These are phyloP conservation scores for Oryzias woworae DNA, from an alignment of 2,113 vertebrate species.

Conservation along the genomic window DNA sequence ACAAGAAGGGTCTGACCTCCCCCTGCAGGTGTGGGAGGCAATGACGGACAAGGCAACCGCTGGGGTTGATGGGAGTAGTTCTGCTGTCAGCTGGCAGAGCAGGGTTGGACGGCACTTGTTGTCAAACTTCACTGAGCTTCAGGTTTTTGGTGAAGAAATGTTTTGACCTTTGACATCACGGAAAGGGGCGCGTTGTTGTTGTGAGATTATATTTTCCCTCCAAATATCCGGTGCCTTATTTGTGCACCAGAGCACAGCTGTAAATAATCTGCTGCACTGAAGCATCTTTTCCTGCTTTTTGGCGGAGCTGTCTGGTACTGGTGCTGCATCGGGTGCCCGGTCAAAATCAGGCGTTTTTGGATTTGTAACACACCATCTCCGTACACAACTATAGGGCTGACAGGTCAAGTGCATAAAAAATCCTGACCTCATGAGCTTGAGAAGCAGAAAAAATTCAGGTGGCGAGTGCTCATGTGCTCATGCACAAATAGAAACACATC, in stretches of 20 bases:
- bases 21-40: slow-evolving; percentile 23
- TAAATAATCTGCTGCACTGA: slow-evolving; percentile 33
- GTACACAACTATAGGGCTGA: slow-evolving; percentile 7
- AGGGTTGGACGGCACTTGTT: no score
- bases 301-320: not conserved
- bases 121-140: no score
- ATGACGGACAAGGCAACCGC: slow-evolving; percentile 42
- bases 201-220: no score
- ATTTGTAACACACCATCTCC: slow-evolving; percentile 1
- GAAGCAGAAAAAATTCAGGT: no score
- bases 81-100: not conserved
- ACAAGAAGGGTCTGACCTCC: not conserved
- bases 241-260: no score
- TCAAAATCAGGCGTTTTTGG: slow-evolving; percentile 5
- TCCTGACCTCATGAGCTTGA: no score
- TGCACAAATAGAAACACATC: no score
- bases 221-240: slow-evolving; percentile 16
- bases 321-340: slow-evolving; percentile 3
- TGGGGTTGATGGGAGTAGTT: slow-evolving; percentile 1
- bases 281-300: slow-evolving; percentile 22
- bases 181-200: no score
- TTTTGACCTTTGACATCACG: no score
- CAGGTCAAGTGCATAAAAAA: not conserved
- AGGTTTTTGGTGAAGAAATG: no score
- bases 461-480: no score